Percentiles rank a stretch among this genome's conserved stretches.
Evolutionary conservation across 1,140 invertebrate species (phyloP).

Genomic region (Piezodorus guildinii): DNA sequence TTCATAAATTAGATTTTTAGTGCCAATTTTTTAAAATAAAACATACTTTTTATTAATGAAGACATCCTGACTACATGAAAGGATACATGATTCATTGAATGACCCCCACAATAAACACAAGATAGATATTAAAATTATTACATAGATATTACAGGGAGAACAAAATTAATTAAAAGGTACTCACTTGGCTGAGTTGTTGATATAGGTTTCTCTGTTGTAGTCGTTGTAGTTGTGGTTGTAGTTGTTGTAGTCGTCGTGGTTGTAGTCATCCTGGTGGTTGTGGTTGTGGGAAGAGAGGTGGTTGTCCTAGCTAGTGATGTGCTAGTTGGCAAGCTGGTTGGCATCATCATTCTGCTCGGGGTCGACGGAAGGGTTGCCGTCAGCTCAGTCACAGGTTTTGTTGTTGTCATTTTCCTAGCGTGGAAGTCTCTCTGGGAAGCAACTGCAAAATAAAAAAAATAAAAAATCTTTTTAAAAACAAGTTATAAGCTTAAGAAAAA

Average conservation of each 20-base stretch:
- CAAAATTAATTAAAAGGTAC: background rate
- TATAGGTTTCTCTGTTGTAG: conserved; percentile 25
- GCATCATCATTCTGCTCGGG: conserved; percentile 16
- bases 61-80: too few relatives aligned
- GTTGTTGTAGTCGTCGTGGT: conserved; percentile 32
- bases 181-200: conserved; percentile 20
- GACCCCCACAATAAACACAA: too few relatives aligned
- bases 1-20: too few relatives aligned
- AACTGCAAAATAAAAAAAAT: conserved; percentile 47
- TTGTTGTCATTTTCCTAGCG: conserved; percentile 41
- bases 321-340: conserved; percentile 24
- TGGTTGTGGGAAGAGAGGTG: conserved; percentile 25
- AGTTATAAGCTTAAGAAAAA: too few relatives aligned
- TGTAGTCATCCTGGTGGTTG: conserved; percentile 15
- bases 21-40: too few relatives aligned
- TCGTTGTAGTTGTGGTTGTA: conserved; percentile 17
- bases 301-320: conserved; percentile 20
- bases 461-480: too few relatives aligned
- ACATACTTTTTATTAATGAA: too few relatives aligned
- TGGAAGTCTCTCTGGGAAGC: conserved; percentile 82
- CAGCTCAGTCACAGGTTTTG: conserved; percentile 3
- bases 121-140: too few relatives aligned
- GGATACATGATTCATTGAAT: too few relatives aligned
- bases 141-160: too few relatives aligned
- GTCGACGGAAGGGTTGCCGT: conserved; percentile 19